phyloP scores from a whole-genome alignment of 2,888 invertebrate genomes.

The Ichneumon xanthorius region DNA sequence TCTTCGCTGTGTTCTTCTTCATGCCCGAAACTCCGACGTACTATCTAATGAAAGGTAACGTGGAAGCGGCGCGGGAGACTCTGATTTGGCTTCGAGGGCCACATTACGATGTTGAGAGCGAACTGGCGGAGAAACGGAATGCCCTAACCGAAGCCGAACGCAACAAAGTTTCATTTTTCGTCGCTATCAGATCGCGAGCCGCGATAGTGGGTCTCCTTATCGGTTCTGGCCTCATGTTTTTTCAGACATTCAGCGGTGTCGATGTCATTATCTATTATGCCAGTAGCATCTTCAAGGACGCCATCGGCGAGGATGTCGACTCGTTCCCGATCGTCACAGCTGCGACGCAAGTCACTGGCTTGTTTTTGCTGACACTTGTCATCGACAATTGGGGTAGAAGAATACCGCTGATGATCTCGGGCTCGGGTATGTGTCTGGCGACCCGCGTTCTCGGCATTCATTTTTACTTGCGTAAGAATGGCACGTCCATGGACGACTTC shows the following conservation, averaged over 20 bases:
- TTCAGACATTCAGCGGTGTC: conserved; percentile 94
- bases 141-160: conserved; percentile 86
- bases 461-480: conserved; percentile 85
- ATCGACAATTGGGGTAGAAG: conserved; percentile 94
- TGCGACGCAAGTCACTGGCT: conserved; percentile 92
- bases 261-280: conserved; percentile 94
- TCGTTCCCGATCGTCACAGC: conserved; percentile 92
- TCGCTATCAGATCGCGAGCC: conserved; percentile 87
- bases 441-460: conserved; percentile 90
- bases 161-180: conserved; percentile 86
- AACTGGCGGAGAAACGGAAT: conserved; percentile 88
- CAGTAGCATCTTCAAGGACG: conserved; percentile 89
- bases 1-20: conserved; percentile 90
- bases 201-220: conserved; percentile 90
- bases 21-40: conserved; percentile 96
- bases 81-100: conserved; percentile 91
- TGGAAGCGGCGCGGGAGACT: conserved; percentile 89
- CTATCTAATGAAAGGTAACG: conserved; percentile 88
- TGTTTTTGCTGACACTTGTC: conserved; percentile 90
- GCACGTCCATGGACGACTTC: conserved; percentile 85
- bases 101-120: conserved; percentile 89
- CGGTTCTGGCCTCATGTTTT: conserved; percentile 93
- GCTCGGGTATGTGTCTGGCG: conserved; percentile 90
- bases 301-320: conserved; percentile 86
- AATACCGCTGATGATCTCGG: conserved; percentile 91